These are phyloP conservation scores for Apamea crenata DNA, from an alignment of 2,888 invertebrate genomes.

Conservation along the genomic window DNA sequence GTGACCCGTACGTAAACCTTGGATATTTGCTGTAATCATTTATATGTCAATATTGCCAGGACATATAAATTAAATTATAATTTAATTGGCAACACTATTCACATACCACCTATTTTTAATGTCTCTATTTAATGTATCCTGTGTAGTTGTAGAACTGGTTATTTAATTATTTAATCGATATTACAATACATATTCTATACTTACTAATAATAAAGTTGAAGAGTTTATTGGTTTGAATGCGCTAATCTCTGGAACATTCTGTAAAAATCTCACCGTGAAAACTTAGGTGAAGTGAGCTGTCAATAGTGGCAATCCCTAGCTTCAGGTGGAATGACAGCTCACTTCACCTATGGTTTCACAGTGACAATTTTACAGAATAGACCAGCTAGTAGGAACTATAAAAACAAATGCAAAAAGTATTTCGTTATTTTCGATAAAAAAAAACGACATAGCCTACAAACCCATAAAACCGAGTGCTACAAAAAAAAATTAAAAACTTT, in stretches of 20 bases:
- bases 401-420: not conserved
- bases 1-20: conserved; percentile 27
- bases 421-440: not conserved
- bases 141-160: not conserved
- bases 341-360: not conserved
- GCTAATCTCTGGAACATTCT: not conserved
- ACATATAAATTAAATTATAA: conserved; percentile 34
- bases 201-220: not conserved
- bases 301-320: not conserved
- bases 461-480: not conserved
- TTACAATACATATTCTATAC: not conserved
- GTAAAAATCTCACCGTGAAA: not conserved
- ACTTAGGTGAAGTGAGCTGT: not conserved
- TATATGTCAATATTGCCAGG: conserved; percentile 38
- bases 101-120: not conserved
- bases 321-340: not conserved
- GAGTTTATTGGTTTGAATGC: not conserved
- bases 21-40: conserved; percentile 7
- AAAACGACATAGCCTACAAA: not conserved
- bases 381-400: not conserved
- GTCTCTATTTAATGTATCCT: conserved; percentile 34
- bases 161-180: not conserved
- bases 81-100: conserved; percentile 26
- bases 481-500: not conserved
- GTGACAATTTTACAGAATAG: not conserved